A percentile compares a stretch with the other conserved stretches of the same genome.
Conservation (phyloP, 2,888 invertebrate species). For the Heliconius ismenius region DNA sequence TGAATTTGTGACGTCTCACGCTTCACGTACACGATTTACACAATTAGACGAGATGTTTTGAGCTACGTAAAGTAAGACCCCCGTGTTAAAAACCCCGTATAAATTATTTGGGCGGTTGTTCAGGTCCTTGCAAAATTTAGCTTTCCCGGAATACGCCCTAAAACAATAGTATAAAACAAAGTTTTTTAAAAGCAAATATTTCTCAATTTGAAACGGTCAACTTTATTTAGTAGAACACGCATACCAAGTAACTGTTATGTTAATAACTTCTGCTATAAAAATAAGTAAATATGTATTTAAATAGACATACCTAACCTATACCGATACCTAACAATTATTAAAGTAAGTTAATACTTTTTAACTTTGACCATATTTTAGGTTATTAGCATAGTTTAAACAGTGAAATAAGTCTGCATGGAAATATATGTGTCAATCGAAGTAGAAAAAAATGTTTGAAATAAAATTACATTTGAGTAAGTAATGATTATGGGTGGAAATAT, state of each 20-base stretch:
- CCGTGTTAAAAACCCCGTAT: neutral
- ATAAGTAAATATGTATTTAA: too few species aligned
- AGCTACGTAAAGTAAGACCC: neutral
- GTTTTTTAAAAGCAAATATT: too few species aligned
- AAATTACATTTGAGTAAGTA: neutral
- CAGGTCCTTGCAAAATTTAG: neutral
- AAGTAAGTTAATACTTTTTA: too few species aligned
- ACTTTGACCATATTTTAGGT: too few species aligned
- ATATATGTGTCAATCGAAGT: neutral
- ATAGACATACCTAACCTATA: too few species aligned
- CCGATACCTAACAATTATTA: too few species aligned
- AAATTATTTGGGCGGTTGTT: neutral
- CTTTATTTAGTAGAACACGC: too few species aligned
- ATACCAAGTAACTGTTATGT: too few species aligned
- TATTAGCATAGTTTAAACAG: too few species aligned
- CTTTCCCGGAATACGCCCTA: neutral
- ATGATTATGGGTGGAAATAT: neutral
- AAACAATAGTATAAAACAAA: too few species aligned
- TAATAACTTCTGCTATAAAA: too few species aligned
- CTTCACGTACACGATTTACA: neutral
- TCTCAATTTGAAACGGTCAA: too few species aligned
- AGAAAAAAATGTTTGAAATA: slow-evolving; percentile 6
- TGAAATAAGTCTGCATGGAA: neutral
- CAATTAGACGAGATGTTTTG: neutral
- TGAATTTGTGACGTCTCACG: neutral